phyloP scores from a whole-genome alignment of 2,888 invertebrate genomes.

The Himalopsyche kuldschensis region DNA sequence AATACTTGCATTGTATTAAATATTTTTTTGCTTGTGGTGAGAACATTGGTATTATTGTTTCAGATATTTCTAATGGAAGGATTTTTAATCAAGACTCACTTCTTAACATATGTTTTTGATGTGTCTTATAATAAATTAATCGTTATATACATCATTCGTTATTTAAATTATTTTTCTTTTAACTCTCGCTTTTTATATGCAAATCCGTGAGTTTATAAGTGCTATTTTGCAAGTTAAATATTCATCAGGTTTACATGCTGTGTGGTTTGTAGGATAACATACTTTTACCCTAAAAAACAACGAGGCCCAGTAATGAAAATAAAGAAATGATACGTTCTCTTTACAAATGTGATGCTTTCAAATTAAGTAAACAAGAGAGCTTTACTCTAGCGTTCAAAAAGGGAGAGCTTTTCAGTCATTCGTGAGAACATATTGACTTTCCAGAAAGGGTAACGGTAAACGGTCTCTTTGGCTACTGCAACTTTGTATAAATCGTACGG shows the following conservation, averaged over 20 bases:
- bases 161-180: no score
- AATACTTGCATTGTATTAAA: no score
- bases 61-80: no score
- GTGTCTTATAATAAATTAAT: no score
- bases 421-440: constrained; percentile 7
- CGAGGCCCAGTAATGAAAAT: constrained; percentile 18
- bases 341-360: constrained; percentile 17
- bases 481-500: not conserved
- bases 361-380: constrained; percentile 25
- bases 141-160: no score
- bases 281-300: constrained; percentile 12
- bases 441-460: not conserved
- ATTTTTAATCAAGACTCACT: no score
- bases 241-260: not conserved
- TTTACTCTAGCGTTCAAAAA: constrained; percentile 10
- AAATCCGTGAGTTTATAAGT: no score
- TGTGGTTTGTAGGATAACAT: not conserved
- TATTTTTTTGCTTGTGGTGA: no score
- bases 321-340: not conserved
- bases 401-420: not conserved
- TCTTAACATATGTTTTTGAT: no score
- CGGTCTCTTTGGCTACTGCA: no score
- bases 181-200: no score
- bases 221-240: not conserved
- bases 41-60: no score